Evolutionary conservation across 1,140 invertebrate genomes (phyloP).

Genomic region (Neodiprion virginianus): DNA sequence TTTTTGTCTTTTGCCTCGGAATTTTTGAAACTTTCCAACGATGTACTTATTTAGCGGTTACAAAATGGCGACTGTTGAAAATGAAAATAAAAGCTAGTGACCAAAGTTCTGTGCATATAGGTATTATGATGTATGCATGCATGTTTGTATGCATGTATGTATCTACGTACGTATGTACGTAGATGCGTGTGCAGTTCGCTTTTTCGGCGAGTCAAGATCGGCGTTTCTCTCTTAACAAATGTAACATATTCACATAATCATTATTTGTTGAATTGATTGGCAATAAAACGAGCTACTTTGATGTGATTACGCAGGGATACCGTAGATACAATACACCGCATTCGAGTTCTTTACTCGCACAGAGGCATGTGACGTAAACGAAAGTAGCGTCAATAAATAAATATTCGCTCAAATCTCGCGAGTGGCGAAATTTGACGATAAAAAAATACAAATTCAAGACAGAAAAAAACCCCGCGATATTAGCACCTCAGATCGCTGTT

Average conservation of each 20-base stretch:
- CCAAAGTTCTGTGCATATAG: no score
- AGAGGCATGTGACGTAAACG: background rate
- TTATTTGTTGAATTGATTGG: no score
- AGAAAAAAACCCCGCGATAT: no score
- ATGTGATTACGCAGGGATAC: background rate
- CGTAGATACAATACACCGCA: background rate
- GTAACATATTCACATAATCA: no score
- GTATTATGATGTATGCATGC: no score
- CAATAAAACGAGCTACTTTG: background rate
- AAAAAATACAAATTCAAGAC: no score
- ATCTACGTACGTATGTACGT: no score
- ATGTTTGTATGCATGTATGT: no score
- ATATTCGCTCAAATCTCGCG: background rate
- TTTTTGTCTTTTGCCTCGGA: background rate
- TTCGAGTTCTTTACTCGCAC: slow-evolving; percentile 3
- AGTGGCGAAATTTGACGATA: no score
- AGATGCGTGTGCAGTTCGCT: no score
- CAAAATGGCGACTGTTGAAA: background rate
- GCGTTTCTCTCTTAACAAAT: no score
- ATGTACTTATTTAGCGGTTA: background rate
- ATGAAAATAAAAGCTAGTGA: background rate
- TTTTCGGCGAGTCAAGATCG: no score
- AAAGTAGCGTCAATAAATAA: slow-evolving; percentile 6
- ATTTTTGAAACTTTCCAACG: background rate
- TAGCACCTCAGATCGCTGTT: background rate